Percentiles rank a stretch among this genome's conserved stretches.
Conservation (phyloP, 2,797 vertebrate genomes). For the Podarcis siculus region DNA sequence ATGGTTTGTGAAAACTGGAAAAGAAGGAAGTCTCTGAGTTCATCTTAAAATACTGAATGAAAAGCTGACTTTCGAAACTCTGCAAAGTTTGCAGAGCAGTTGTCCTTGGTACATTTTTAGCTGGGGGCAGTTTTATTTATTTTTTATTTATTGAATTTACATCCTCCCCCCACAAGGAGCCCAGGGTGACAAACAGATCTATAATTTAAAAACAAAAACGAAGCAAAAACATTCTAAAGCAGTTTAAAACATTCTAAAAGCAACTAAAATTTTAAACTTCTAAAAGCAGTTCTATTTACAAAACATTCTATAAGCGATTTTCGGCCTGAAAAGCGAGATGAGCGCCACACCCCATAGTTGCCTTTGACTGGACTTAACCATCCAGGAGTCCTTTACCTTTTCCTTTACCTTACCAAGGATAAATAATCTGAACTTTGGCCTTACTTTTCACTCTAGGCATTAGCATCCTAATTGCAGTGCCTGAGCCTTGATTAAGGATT, state of each 20-base stretch:
- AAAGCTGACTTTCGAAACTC: conserved; percentile 37
- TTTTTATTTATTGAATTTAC: no score
- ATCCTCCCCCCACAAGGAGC: no score
- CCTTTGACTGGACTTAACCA: no score
- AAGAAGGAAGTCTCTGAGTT: conserved; percentile 36
- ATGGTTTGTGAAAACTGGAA: conserved; percentile 38
- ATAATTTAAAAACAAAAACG: no score
- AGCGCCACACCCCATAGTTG: no score
- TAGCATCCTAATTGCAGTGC: neutral
- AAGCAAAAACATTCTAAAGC: no score
- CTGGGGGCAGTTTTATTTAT: neutral
- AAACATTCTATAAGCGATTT: no score
- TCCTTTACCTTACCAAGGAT: neutral
- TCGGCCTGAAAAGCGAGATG: no score
- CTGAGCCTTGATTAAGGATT: neutral
- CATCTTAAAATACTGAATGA: conserved; percentile 10
- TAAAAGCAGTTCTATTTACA: neutral
- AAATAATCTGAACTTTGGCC: neutral
- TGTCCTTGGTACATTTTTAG: conserved; percentile 14
- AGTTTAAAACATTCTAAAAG: no score
- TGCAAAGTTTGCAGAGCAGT: conserved; percentile 17
- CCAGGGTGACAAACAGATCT: no score
- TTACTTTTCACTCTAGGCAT: no score
- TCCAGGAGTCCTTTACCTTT: no score
- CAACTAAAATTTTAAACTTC: neutral